Evolutionary conservation across 2,113 vertebrate species (phyloP).

Genomic region (Elanus axillaris): DNA sequence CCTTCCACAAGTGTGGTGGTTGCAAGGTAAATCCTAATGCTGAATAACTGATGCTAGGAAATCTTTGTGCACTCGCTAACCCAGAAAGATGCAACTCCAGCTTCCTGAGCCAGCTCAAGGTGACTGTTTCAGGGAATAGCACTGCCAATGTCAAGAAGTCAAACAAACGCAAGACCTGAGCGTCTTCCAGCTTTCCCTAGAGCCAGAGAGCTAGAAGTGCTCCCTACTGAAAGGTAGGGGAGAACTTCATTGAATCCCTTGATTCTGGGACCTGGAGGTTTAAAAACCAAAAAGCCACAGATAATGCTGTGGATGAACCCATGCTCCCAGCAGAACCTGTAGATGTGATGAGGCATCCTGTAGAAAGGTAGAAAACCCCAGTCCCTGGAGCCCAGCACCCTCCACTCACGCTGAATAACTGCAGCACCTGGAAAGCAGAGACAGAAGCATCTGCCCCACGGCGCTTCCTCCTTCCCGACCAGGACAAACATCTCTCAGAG

Average conservation of each 20-base stretch:
- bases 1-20: rapidly evolving
- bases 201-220: not conserved
- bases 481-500: not conserved
- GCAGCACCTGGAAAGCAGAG: not conserved
- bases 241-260: not conserved
- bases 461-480: not conserved
- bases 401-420: not conserved
- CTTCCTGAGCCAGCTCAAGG: not conserved
- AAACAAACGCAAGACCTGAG: not conserved
- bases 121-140: not conserved
- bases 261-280: not conserved
- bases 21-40: not conserved
- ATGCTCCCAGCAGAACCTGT: not conserved
- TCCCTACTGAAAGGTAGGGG: not conserved
- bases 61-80: not conserved
- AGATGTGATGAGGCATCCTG: not conserved
- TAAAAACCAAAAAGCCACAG: not conserved
- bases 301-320: not conserved
- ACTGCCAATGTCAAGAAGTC: not conserved
- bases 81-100: not conserved
- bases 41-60: not conserved
- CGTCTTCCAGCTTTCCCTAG: not conserved
- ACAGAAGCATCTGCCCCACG: not conserved
- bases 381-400: not conserved
- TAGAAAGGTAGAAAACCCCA: not conserved